phyloP scores from a whole-genome alignment of 92 coral and sea anemone genomes.

The Phenganax stokvisi region DNA sequence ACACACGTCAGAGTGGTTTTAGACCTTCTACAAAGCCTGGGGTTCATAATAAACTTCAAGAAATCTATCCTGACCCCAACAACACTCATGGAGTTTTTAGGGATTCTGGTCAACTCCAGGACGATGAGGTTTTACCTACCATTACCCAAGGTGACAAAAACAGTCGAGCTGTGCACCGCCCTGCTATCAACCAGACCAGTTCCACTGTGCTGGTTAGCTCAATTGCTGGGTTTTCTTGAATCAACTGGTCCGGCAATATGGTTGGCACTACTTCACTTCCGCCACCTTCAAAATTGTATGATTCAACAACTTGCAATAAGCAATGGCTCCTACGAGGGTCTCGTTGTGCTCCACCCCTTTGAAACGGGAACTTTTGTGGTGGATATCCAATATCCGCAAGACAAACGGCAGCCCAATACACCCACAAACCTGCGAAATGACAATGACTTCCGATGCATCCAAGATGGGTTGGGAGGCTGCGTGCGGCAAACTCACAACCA shows the following conservation, averaged over 20 bases:
- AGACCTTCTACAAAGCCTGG: slow-evolving; percentile 47
- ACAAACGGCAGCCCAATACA: slow-evolving; percentile 46
- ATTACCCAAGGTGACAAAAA: too few species aligned
- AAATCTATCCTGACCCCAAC: too few species aligned
- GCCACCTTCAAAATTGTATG: slow-evolving; percentile 33
- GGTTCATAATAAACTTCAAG: background rate
- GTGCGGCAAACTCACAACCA: slow-evolving; percentile 29
- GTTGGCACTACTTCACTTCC: slow-evolving; percentile 41
- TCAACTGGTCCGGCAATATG: slow-evolving; percentile 43
- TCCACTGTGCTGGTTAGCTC: slow-evolving; percentile 33
- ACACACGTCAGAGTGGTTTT: too few species aligned
- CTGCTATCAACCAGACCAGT: background rate
- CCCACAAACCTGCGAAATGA: slow-evolving; percentile 39
- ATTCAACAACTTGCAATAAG: slow-evolving; percentile 28
- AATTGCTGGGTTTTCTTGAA: slow-evolving; percentile 29
- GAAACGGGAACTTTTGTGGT: slow-evolving; percentile 38
- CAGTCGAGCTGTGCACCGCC: too few species aligned
- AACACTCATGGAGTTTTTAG: too few species aligned
- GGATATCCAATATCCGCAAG: slow-evolving; percentile 36
- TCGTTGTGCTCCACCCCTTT: slow-evolving; percentile 18
- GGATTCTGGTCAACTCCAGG: too few species aligned
- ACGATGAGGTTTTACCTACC: too few species aligned
- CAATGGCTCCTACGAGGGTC: slow-evolving; percentile 32
- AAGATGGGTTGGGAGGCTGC: slow-evolving; percentile 51
- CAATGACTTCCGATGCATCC: slow-evolving; percentile 46